Evolutionary conservation across 2,888 invertebrate species (phyloP).

Genomic region (Drosophila paramelanica): DNA sequence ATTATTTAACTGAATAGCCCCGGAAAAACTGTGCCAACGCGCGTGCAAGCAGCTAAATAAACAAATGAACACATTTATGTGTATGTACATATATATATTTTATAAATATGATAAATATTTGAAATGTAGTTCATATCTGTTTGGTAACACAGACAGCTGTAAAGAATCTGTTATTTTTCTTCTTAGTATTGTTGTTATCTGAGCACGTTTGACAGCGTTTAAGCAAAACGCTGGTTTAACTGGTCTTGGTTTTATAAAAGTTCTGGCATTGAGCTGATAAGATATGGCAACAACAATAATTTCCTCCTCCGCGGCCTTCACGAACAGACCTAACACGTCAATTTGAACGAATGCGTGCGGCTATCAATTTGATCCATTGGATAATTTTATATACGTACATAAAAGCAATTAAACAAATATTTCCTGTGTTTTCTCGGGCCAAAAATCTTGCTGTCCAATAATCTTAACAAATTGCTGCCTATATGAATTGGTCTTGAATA

Average conservation of each 20-base stretch:
- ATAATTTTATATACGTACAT: neutral
- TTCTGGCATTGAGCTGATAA: constrained; percentile 36
- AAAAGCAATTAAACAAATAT: neutral
- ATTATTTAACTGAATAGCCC: constrained; percentile 17
- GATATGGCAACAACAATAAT: constrained; percentile 34
- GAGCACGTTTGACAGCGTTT: constrained; percentile 45
- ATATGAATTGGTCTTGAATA: too few species aligned
- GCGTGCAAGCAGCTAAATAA: constrained; percentile 23
- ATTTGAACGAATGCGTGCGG: neutral
- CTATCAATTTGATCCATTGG: constrained; percentile 10
- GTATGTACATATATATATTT: neutral
- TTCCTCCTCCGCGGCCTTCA: constrained; percentile 19
- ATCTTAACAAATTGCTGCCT: too few species aligned
- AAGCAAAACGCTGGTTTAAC: constrained; percentile 15
- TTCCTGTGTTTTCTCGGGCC: neutral
- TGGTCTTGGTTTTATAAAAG: constrained; percentile 13
- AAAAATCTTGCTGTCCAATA: too few species aligned
- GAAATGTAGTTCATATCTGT: constrained; percentile 1
- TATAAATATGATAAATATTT: constrained; percentile 10
- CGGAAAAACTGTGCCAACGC: constrained; percentile 19
- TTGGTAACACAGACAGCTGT: constrained; percentile 12
- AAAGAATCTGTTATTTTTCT: constrained; percentile 8
- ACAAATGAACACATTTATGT: constrained; percentile 8
- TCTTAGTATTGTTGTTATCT: constrained; percentile 30
- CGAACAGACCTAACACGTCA: constrained; percentile 11